Base-by-base conservation (phyloP, 2,797 vertebrate genomes). In the Rhinoraja longicauda region DNA sequence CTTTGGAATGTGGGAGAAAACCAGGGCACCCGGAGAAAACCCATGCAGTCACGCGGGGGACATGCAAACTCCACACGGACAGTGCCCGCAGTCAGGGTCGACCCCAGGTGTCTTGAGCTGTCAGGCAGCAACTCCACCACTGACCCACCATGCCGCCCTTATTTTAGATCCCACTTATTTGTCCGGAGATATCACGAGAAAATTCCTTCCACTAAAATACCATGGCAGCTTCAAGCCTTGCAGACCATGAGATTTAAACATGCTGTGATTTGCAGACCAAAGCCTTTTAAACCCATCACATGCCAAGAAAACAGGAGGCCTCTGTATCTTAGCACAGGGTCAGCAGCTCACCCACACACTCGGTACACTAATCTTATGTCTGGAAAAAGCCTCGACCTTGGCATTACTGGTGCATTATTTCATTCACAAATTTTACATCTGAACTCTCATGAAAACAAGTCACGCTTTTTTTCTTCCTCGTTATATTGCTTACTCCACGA, bases 311-410 rank as follows among this genome's bases (percentile, higher is more conserved):
- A 88, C 84, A 88, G 84, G 64, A 88, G 84, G 84, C 84, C 84
- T 88, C 84, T 88, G 84, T 88, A 88, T 88, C 84, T 88, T 67
- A 88, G 84, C 32, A 88, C 15, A 32, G 59, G 84, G 84, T 88
- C 84, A 88, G 84, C 59, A 88, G 59, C 84, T 88, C 84, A 88
- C 84, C 84, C 84, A 88, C 84, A 36, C 84, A 88, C 2, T 88
- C 84, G 67, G 62, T 88, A 88, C 59, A 88, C 84, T 64, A 88
- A 88, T 88, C 84, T 64, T 36, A 67, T 88, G 84, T 88, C 84
- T 88, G 59, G 84, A 88, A 88, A 88, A 88, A 88, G 84, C 59
- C 84, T 88, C 36, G 84, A 88, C 84, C 84, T 88, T 64, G 84
- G 84, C 84, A 88, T 88, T 64, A 88, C 84, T 88, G 6, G 62